Percentiles rank a stretch among this genome's conserved stretches.
Conservation (phyloP, 2,797 vertebrate species). For the Urosaurus nigricauda region DNA sequence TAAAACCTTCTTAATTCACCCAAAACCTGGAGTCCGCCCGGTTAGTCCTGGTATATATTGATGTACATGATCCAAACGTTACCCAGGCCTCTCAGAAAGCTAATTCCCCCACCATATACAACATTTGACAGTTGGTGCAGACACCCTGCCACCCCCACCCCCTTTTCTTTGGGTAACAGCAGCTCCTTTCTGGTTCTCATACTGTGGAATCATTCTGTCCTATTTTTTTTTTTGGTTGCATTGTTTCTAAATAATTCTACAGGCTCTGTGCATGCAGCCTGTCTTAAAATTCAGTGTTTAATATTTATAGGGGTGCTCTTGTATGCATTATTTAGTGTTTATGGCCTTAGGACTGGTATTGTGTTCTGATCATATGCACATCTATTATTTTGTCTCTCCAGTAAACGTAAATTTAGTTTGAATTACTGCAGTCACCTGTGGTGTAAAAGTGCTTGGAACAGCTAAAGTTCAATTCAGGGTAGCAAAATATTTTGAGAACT, state of each 20-base stretch:
- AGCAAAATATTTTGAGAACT: background rate
- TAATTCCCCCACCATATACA: too few relatives aligned
- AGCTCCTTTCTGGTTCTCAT: background rate
- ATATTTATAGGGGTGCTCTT: background rate
- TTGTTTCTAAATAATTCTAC: conserved; percentile 1
- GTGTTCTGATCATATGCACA: conserved; percentile 8
- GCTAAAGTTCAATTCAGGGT: background rate
- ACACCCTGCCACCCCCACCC: too few relatives aligned
- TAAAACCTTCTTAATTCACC: too few relatives aligned
- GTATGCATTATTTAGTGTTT: background rate
- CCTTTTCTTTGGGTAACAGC: too few relatives aligned
- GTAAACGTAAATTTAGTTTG: background rate
- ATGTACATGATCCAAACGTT: too few relatives aligned
- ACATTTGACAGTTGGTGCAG: too few relatives aligned
- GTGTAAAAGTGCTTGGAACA: background rate
- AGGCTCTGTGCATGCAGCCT: background rate
- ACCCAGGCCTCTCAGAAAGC: too few relatives aligned
- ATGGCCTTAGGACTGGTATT: background rate
- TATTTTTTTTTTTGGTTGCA: background rate
- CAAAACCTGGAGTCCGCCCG: too few relatives aligned
- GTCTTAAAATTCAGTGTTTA: background rate
- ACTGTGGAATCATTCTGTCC: background rate
- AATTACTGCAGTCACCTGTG: background rate
- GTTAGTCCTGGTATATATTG: too few relatives aligned
- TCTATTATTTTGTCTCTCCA: background rate